Evolutionary conservation across 37 sponge, comb jelly and placozoan genomes (phyloP).

Genomic region (Lycopodina hypogea): DNA sequence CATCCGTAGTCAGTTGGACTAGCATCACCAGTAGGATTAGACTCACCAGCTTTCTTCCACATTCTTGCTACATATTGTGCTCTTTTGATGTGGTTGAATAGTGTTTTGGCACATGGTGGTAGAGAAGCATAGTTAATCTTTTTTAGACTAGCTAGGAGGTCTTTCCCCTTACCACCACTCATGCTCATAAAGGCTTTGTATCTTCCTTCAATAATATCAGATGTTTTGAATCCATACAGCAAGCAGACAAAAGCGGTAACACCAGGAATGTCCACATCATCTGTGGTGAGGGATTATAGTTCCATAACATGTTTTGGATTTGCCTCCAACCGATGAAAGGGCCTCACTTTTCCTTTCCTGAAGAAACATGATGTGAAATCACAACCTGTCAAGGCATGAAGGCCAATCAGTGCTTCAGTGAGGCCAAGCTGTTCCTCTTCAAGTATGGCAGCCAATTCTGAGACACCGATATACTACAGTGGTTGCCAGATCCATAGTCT

Average conservation of each 20-base stretch:
- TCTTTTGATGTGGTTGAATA: neutral
- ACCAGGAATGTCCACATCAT: neutral
- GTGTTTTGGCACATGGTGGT: neutral
- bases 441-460: neutral
- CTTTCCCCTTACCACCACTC: neutral
- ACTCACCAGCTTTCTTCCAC: neutral
- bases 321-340: neutral
- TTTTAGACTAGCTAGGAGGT: neutral
- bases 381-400: neutral
- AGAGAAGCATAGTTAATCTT: neutral
- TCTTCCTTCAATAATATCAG: neutral
- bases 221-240: constrained; percentile 6
- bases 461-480: neutral
- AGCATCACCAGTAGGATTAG: neutral
- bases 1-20: too few relatives aligned
- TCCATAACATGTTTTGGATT: neutral
- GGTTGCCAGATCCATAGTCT: neutral
- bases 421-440: neutral
- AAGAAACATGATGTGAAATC: neutral
- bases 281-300: neutral
- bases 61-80: too few relatives aligned
- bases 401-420: constrained; percentile 2
- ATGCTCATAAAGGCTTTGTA: neutral
- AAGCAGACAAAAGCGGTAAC: neutral
- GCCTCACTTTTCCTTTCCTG: constrained; percentile 1